Evolutionary conservation across 2,888 invertebrate species (phyloP), one percentile per base, ranked within the genome.

Genomic region (Eupithecia tripunctaria): DNA sequence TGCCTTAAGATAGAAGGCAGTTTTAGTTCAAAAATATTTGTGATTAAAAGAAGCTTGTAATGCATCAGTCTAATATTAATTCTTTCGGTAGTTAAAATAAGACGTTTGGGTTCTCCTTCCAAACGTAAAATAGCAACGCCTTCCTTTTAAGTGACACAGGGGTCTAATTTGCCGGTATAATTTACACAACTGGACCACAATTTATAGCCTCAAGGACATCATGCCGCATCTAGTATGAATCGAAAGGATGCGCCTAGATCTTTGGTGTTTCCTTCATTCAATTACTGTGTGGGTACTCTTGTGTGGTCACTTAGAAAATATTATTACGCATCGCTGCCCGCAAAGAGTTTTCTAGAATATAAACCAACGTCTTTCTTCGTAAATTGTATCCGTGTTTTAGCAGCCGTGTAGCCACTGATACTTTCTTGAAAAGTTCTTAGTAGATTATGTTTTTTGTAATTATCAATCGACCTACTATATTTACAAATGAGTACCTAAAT

Each of bases 181-280:
- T 59, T 32, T 59, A 56, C 62, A 67, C 72, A 38, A 71, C 21
- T 62, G 67, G 56, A 14, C 43, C 70, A 43, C 66, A 29, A 71
- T 62, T 70, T 68, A 69, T 60, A 66, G 41, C 47, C 60, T 73
- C 76, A 76, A 74, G 76, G 76, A 71, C 74, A 56, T 56, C 70
- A 62, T 70, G 70, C 38, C 70, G 60, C 72, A 71, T 74, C 74
- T 64, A 67, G 69, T 60, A 67, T 32, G 18, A 66, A 71, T 74
- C 69, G 29, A 72, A 67, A 75, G 74, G 75, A 75, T 72, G 65
- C 74, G 69, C 71, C 69, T 72, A 64, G 70, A 75, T 72, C 64
- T 72, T 59, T 67, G 69, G 41, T 67, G 64, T 68, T 75, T 75
- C 72, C 75, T 68, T 75, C n/a, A 70, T 25, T 67, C 69, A 69